Conservation (phyloP, 1,140 invertebrate species). For the Rhopalosiphum maidis region DNA sequence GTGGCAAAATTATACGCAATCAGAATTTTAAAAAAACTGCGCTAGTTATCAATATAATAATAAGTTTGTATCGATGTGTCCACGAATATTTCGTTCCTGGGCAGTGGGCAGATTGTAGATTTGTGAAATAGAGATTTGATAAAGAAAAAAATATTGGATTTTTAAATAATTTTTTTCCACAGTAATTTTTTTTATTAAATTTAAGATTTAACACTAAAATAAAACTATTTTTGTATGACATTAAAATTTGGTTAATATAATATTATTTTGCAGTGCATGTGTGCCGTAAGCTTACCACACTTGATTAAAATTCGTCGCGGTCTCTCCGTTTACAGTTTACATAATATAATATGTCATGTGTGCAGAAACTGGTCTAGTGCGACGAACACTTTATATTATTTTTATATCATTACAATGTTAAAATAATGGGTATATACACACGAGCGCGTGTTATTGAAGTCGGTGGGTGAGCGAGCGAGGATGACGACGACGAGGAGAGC, state of each 20-base stretch:
- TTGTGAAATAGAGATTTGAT: background rate
- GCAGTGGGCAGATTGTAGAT: too few species aligned
- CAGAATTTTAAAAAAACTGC: background rate
- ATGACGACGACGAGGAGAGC: background rate
- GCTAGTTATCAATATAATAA: background rate
- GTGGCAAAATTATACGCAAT: background rate
- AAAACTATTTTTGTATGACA: background rate
- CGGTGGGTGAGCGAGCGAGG: background rate
- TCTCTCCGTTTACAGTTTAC: background rate
- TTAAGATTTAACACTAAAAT: background rate
- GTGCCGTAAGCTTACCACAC: too few species aligned
- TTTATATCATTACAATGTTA: background rate
- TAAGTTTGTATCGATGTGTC: background rate
- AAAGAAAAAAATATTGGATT: background rate
- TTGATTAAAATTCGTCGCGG: too few species aligned
- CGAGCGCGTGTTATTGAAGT: background rate
- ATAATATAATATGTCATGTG: background rate
- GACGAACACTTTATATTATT: background rate
- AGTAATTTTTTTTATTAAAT: too few species aligned
- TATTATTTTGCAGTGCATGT: too few species aligned
- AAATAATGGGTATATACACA: background rate
- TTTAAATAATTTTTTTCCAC: too few species aligned
- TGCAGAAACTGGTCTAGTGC: background rate
- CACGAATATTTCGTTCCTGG: background rate
- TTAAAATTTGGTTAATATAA: background rate